A percentile compares a stretch with the other conserved stretches of the same genome.
These are phyloP conservation scores for Triops longicaudatus DNA, from an alignment of 1,140 invertebrate species.

Conservation along the genomic window DNA sequence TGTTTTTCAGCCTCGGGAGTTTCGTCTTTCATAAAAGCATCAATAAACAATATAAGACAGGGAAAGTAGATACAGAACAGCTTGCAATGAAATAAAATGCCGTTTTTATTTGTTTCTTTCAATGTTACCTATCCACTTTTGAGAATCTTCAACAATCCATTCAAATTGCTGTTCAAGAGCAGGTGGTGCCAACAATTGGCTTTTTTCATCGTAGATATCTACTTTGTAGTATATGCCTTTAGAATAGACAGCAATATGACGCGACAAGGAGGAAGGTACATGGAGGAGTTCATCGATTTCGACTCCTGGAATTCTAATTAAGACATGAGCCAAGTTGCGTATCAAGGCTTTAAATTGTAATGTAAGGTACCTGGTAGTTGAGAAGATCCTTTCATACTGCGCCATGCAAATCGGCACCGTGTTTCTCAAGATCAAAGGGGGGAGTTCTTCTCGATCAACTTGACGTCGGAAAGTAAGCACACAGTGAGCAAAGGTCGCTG, in stretches of 20 bases:
- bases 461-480: slow-evolving; percentile 41
- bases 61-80: slow-evolving; percentile 11
- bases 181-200: slow-evolving; percentile 39
- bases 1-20: slow-evolving; percentile 38
- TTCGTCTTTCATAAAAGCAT: slow-evolving; percentile 33
- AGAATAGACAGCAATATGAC: slow-evolving; percentile 40
- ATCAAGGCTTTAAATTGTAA: slow-evolving; percentile 20
- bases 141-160: slow-evolving; percentile 43
- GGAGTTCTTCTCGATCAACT: slow-evolving; percentile 43
- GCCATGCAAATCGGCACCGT: slow-evolving; percentile 43
- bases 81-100: not conserved
- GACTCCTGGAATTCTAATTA: slow-evolving; percentile 42
- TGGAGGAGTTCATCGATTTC: slow-evolving; percentile 42
- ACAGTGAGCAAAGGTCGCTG: slow-evolving; percentile 41
- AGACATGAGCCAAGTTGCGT: not conserved
- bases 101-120: not conserved
- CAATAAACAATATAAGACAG: slow-evolving; percentile 23
- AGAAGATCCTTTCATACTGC: slow-evolving; percentile 40
- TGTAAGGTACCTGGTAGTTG: slow-evolving; percentile 37
- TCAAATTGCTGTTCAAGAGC: slow-evolving; percentile 42
- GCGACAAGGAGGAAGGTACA: slow-evolving; percentile 37
- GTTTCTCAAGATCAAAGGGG: slow-evolving; percentile 42
- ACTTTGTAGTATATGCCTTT: slow-evolving; percentile 40
- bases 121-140: slow-evolving; percentile 36
- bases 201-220: slow-evolving; percentile 41